Percentiles rank a stretch among this genome's conserved stretches.
Conservation (phyloP, 2,888 invertebrate species). For the Pollenia angustigena region DNA sequence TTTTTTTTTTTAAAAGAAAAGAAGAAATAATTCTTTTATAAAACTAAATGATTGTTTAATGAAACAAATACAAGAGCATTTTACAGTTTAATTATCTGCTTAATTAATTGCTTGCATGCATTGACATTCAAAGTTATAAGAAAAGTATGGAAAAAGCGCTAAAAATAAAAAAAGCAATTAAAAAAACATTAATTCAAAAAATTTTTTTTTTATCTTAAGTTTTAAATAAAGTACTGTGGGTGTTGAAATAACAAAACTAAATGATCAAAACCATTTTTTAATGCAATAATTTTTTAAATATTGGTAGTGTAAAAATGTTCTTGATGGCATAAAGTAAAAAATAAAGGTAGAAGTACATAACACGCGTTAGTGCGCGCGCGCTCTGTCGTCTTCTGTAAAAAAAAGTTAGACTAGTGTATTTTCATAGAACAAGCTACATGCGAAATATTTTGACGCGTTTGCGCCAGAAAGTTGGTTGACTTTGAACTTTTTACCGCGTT, state of each 20-base stretch:
- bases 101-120: conserved; percentile 56
- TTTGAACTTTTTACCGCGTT: no score
- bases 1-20: background rate
- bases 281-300: no score
- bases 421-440: no score
- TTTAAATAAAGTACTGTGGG: background rate
- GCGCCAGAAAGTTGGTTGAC: no score
- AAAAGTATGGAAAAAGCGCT: conserved; percentile 2
- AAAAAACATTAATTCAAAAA: conserved; percentile 31
- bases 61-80: conserved; percentile 33
- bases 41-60: conserved; percentile 31
- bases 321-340: no score
- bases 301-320: no score
- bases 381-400: no score
- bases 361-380: no score
- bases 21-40: background rate
- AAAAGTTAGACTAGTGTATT: no score
- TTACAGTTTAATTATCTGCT: conserved; percentile 55
- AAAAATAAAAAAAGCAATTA: conserved; percentile 10
- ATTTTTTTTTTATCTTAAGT: background rate
- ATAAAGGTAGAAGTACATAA: no score
- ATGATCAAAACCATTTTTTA: background rate
- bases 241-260: background rate
- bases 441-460: no score
- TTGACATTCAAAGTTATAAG: conserved; percentile 23